phyloP scores from a whole-genome alignment of 1,140 invertebrate species.

The Pinna nobilis region DNA sequence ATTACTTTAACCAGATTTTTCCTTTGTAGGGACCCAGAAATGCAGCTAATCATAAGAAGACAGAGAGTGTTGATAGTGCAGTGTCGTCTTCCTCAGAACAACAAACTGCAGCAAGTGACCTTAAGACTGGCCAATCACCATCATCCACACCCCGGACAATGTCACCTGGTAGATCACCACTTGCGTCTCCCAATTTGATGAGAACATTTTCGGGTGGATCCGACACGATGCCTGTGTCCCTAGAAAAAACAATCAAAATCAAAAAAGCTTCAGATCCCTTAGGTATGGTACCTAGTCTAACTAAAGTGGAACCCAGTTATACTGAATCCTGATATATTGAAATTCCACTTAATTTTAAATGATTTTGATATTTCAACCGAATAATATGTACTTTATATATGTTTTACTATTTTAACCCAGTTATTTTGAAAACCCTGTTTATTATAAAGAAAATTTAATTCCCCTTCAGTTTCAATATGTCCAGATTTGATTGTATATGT shows the following conservation, averaged over 20 bases:
- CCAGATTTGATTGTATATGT: too few species aligned
- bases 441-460: too few species aligned
- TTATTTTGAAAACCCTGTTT: too few species aligned
- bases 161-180: conserved; percentile 59
- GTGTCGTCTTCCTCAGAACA: conserved; percentile 63
- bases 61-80: conserved; percentile 56
- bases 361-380: background rate
- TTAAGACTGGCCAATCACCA: conserved; percentile 62
- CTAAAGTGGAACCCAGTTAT: too few species aligned
- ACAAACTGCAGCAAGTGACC: conserved; percentile 71
- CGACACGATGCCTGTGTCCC: conserved; percentile 77
- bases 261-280: conserved; percentile 79
- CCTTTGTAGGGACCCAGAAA: too few species aligned
- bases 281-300: too few species aligned
- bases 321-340: too few species aligned
- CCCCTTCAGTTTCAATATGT: too few species aligned
- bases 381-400: background rate
- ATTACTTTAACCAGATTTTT: too few species aligned
- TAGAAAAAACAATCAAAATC: conserved; percentile 80
- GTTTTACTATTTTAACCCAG: background rate
- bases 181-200: conserved; percentile 60
- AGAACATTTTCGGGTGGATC: conserved; percentile 69
- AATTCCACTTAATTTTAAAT: background rate
- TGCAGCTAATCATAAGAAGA: conserved; percentile 5
- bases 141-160: conserved; percentile 55